A percentile compares a stretch with the other conserved stretches of the same genome.
Conservation (phyloP, 2,888 invertebrate genomes). For the Phlogophora meticulosa region DNA sequence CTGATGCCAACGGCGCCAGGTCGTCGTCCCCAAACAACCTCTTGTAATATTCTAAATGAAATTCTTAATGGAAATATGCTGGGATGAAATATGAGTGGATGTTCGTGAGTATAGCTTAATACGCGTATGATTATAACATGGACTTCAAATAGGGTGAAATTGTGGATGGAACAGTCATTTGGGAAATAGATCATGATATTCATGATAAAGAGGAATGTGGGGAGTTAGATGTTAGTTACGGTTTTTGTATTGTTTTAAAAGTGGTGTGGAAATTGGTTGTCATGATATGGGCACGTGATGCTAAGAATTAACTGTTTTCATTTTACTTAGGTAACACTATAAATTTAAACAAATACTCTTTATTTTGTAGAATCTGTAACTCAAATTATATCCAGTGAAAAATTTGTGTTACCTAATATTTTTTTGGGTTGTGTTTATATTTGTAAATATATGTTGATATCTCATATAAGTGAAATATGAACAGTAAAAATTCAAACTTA, state of each 20-base stretch:
- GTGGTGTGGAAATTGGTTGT: no score
- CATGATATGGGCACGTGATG: no score
- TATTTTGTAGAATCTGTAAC: no score
- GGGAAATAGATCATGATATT: slow-evolving; percentile 20
- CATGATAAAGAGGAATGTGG: not conserved
- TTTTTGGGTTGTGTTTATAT: no score
- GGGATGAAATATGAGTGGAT: slow-evolving; percentile 53
- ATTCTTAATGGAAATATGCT: slow-evolving; percentile 62
- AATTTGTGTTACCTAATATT: no score
- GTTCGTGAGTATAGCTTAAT: slow-evolving; percentile 39
- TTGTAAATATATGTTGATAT: no score
- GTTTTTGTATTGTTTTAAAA: not conserved
- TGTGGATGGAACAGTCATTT: slow-evolving; percentile 30
- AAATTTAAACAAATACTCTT: no score
- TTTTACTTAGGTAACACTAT: no score
- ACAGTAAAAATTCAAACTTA: no score
- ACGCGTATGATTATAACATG: slow-evolving; percentile 46
- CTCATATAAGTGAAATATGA: no score
- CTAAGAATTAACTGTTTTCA: no score
- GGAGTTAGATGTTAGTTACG: not conserved
- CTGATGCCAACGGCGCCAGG: slow-evolving; percentile 45
- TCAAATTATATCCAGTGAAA: no score
- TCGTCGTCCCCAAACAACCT: slow-evolving; percentile 54
- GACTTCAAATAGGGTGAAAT: slow-evolving; percentile 40
- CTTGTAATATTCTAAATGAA: slow-evolving; percentile 66